These are phyloP conservation scores for Papilio protenor DNA, from an alignment of 2,888 invertebrate species.

Conservation along the genomic window DNA sequence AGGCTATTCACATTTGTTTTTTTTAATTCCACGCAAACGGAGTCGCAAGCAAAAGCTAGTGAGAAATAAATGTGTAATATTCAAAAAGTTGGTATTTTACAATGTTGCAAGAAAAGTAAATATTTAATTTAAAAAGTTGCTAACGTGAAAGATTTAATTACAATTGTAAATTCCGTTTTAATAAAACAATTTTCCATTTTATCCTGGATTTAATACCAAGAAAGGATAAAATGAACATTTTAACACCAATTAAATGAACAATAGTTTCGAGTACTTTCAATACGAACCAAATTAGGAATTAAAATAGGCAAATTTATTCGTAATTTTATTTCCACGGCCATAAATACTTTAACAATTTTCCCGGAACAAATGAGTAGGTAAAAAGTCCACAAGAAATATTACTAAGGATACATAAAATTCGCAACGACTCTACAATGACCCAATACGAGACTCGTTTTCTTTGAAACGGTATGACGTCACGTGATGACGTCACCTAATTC, in stretches of 20 bases:
- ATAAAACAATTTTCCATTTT: too few relatives aligned
- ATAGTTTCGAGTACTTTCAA: neutral
- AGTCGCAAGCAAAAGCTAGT: too few relatives aligned
- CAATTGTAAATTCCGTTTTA: too few relatives aligned
- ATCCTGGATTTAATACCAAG: neutral
- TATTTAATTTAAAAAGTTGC: too few relatives aligned
- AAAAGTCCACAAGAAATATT: neutral
- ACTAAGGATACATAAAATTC: conserved; percentile 5
- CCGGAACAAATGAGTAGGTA: neutral
- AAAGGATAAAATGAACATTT: neutral
- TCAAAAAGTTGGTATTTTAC: too few relatives aligned
- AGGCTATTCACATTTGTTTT: too few relatives aligned
- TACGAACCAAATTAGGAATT: neutral
- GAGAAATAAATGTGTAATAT: too few relatives aligned
- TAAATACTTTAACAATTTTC: neutral
- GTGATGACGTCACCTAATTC: neutral
- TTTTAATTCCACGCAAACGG: too few relatives aligned
- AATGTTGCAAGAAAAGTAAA: too few relatives aligned
- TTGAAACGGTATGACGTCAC: conserved; percentile 12
- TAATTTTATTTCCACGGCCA: neutral
- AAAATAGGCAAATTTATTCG: neutral
- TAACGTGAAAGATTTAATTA: too few relatives aligned
- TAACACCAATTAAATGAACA: neutral
- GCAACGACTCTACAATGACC: conserved; percentile 5
- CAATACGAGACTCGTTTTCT: conserved; percentile 7